Conservation (phyloP, 2,888 invertebrate species). For the Eledona agricola region DNA sequence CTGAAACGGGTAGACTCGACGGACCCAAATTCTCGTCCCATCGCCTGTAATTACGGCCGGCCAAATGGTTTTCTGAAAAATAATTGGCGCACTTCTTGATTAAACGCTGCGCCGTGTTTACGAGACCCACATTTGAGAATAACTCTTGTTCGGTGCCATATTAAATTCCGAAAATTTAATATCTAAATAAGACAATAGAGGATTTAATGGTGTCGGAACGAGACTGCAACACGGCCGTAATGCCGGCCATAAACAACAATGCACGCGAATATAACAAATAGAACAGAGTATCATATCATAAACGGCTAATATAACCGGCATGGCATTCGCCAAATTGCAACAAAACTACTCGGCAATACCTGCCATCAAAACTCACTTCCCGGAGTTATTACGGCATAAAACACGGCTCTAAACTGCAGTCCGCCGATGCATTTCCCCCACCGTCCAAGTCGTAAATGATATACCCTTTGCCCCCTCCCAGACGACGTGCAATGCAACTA, state of each 20-base stretch:
- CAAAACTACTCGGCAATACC: constrained; percentile 57
- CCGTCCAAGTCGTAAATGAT: constrained; percentile 57
- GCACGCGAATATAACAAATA: constrained; percentile 57
- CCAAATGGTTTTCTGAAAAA: too few species aligned
- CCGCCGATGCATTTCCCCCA: constrained; percentile 62
- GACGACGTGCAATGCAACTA: constrained; percentile 58
- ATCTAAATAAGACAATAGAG: constrained; percentile 55
- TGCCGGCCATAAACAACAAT: constrained; percentile 50
- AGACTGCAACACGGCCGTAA: constrained; percentile 45
- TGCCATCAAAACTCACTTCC: constrained; percentile 63
- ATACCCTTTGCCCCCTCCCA: constrained; percentile 58
- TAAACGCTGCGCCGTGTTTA: too few species aligned
- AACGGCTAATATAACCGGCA: constrained; percentile 58
- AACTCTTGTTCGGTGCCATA: constrained; percentile 42
- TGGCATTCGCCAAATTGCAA: constrained; percentile 58
- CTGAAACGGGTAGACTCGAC: too few species aligned
- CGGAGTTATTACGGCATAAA: constrained; percentile 61
- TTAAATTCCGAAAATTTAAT: constrained; percentile 57
- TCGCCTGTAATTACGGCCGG: too few species aligned
- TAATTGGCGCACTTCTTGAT: too few species aligned
- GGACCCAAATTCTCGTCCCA: too few species aligned
- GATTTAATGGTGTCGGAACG: constrained; percentile 47
- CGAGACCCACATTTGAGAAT: too few species aligned
- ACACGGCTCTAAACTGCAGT: constrained; percentile 62
- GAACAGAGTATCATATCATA: constrained; percentile 58